Base-by-base conservation (phyloP, 1,140 invertebrate genomes). In the Bombus confusus region DNA sequence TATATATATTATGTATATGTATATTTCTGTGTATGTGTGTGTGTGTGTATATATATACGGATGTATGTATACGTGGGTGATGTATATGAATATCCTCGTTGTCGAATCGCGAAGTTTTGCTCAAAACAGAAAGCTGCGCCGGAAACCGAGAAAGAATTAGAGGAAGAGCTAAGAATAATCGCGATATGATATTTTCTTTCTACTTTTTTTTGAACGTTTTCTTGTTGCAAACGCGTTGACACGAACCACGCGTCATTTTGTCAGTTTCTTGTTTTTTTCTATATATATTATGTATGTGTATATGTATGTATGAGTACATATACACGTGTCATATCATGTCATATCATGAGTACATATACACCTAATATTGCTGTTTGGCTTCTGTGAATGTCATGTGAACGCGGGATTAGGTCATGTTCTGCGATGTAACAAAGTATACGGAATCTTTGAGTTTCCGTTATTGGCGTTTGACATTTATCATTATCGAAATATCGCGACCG, bases 291-390 rank as follows among this genome's bases (percentile, higher is more conserved):
- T 59, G 39, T 76, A 22, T 62, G n/a, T 77, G n/a, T 57, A 47
- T 85, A 37, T 86, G 37, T 80, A 69, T 77, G 78, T 79, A 81
- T 64, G 73, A 77, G 43, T 80, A 69, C 84, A 90, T 93, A 87
- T 93, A 93, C 91, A 93, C 87, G 47, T 34, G 31, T 92, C n/a
- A n/a, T n/a, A n/a, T n/a, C n/a, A n/a, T n/a, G n/a, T n/a, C n/a
- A n/a, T n/a, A n/a, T n/a, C n/a, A n/a, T n/a, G n/a, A n/a, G n/a
- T n/a, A n/a, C n/a, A n/a, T 84, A 90, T 94, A 94, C 92, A 94
- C 85, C 92, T 94, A 94, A 93, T 94, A 94, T 94, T 94, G 92
- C 93, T 93, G 88, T 94, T 93, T 93, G 92, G 91, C 92, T 91
- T 89, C 59, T 68, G 69, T 85, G 80, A 90, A 85, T 69, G 80